phyloP scores from a whole-genome alignment of 2,888 invertebrate species.

The Rotaria macrura region DNA sequence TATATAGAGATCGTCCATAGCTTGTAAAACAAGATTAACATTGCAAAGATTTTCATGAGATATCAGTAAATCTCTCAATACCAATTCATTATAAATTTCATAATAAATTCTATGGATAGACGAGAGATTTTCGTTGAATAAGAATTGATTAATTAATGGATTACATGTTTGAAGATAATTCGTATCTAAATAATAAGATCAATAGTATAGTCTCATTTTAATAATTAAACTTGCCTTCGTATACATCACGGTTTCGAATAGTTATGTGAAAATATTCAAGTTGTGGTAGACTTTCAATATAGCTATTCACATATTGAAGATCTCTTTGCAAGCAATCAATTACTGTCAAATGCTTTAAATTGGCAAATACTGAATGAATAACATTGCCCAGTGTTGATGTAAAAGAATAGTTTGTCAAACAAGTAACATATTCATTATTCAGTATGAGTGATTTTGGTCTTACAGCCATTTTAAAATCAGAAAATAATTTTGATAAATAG shows the following conservation, averaged over 20 bases:
- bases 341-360: background rate
- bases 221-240: too few relatives aligned
- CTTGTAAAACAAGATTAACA: background rate
- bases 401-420: background rate
- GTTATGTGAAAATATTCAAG: background rate
- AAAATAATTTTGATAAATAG: background rate
- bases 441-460: background rate
- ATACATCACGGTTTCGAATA: too few relatives aligned
- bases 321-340: background rate
- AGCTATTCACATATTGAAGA: background rate
- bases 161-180: background rate
- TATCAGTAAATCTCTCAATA: background rate
- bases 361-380: background rate
- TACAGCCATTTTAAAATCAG: background rate
- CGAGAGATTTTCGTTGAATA: too few relatives aligned
- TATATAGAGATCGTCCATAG: background rate
- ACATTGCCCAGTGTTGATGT: background rate
- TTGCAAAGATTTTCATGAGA: background rate
- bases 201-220: too few relatives aligned
- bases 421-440: background rate
- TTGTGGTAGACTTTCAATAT: too few relatives aligned
- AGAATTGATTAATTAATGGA: background rate
- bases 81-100: background rate
- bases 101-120: background rate
- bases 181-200: too few relatives aligned